Base-by-base conservation (phyloP, 2,888 invertebrate genomes). In the Biston stratarius region DNA sequence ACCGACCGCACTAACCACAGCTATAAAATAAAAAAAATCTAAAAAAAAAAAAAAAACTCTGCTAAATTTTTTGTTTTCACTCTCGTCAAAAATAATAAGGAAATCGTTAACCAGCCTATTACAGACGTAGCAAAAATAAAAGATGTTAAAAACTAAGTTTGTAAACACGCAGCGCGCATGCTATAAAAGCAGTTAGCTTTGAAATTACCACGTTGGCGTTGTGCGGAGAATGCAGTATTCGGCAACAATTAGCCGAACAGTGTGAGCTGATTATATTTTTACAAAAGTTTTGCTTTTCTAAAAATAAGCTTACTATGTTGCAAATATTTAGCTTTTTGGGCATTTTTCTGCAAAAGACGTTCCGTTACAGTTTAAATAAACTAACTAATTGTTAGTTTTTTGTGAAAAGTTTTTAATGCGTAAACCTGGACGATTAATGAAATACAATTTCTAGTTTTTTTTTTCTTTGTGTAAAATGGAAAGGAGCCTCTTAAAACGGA, bases 161-260 rank as follows among this genome's bases (percentile, higher is more conserved):
- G 75, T 47, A 38, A 40, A 55, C 57, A 56, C 51, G 40, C 40
- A 24, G 45, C 78, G n/a, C n/a, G n/a, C n/a, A n/a, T 68, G 74
- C 81, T 78, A 80, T 84, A 84, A 84, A 84, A 81, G 81, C 81
- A 81, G 81, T 85, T 85, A 84, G 76, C 75, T 81, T 79, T 80
- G 80, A 83, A 83, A 84, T 84, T 78, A 74, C 79, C 75, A 73
- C 76, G 75, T 79, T 79, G 74, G 73, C 76, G 75, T 79, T 79
- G 74, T 77, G 70, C 68, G n/a, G 52, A 57, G 56, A 61, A 57
- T 52, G 66, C 66, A 57, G 75, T 76, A 81, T 78, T 82, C 77
- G 74, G 75, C 74, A 70, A 77, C 81, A 81, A 82, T 83, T 82
- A 81, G 72, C 76, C 76, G 75, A 78, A 80, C 78, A 61, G 52